phyloP scores from a whole-genome alignment of 2,888 invertebrate species.

The Rapana venosa region DNA sequence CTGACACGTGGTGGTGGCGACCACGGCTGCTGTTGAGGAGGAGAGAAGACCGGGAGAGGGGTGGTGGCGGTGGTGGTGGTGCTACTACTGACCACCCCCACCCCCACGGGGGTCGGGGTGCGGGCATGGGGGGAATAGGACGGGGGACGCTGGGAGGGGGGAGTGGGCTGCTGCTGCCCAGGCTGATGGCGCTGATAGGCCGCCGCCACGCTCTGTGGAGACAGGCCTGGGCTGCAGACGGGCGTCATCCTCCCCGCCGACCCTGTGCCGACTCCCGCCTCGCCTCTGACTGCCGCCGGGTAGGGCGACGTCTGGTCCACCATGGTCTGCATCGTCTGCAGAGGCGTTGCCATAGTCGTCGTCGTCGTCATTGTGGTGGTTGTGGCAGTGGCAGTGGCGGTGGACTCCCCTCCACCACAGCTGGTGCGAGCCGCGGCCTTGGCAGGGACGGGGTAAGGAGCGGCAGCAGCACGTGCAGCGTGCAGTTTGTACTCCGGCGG shows the following conservation, averaged over 20 bases:
- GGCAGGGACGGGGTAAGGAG: conserved; percentile 34
- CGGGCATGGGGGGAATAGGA: conserved; percentile 60
- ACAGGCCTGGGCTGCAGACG: conserved; percentile 53
- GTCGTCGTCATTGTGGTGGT: too few relatives aligned
- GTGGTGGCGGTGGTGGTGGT: conserved; percentile 41
- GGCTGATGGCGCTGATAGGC: conserved; percentile 50
- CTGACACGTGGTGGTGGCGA: background rate
- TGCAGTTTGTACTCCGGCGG: conserved; percentile 89
- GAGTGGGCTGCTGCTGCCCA: conserved; percentile 46
- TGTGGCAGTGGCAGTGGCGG: too few relatives aligned
- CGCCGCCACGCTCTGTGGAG: background rate
- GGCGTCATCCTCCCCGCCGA: conserved; percentile 60
- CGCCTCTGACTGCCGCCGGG: conserved; percentile 65
- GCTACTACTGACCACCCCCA: too few relatives aligned
- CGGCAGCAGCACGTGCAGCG: conserved; percentile 44
- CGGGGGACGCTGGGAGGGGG: conserved; percentile 60
- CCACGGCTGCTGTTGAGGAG: too few relatives aligned
- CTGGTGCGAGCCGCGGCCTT: conserved; percentile 44
- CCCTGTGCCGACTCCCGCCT: conserved; percentile 53
- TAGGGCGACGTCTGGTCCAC: conserved; percentile 80
- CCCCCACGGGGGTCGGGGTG: conserved; percentile 45
- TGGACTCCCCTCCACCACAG: background rate
- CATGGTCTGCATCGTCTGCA: conserved; percentile 77
- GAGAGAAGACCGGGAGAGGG: conserved; percentile 46
- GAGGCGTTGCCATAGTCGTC: conserved; percentile 63